phyloP scores from a whole-genome alignment of 1,140 invertebrate species.

The Tetraneura akinire region DNA sequence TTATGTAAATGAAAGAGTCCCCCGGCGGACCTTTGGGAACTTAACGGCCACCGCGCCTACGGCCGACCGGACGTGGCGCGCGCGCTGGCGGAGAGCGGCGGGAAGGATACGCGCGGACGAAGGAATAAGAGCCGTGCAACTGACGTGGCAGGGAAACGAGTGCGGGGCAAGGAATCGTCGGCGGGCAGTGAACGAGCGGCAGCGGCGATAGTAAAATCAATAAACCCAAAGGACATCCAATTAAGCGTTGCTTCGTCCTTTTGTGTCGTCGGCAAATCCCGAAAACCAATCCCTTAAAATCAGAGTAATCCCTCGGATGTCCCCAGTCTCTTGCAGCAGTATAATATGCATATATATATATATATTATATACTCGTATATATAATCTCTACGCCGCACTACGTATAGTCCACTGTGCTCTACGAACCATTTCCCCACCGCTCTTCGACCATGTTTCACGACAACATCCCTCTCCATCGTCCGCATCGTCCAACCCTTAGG shows the following conservation, averaged over 20 bases:
- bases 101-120: background rate
- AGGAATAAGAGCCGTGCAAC: background rate
- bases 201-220: constrained; percentile 47
- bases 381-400: background rate
- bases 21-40: constrained; percentile 48
- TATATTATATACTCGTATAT: too few relatives aligned
- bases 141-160: background rate
- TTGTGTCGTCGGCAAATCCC: constrained; percentile 50
- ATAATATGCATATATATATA: too few relatives aligned
- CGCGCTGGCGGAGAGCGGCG: background rate
- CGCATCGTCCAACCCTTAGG: background rate
- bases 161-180: background rate
- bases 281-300: constrained; percentile 51
- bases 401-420: constrained; percentile 23
- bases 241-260: constrained; percentile 48
- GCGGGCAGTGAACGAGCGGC: background rate
- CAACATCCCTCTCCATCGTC: background rate
- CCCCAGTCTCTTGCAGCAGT: constrained; percentile 4
- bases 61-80: constrained; percentile 47
- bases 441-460: background rate
- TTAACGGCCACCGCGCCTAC: constrained; percentile 45
- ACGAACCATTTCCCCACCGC: background rate
- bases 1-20: constrained; percentile 51
- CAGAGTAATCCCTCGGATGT: constrained; percentile 49
- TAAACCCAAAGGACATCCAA: constrained; percentile 51